Evolutionary conservation across 2,797 vertebrate genomes (phyloP).

Genomic region (Phylloscopus collybita): DNA sequence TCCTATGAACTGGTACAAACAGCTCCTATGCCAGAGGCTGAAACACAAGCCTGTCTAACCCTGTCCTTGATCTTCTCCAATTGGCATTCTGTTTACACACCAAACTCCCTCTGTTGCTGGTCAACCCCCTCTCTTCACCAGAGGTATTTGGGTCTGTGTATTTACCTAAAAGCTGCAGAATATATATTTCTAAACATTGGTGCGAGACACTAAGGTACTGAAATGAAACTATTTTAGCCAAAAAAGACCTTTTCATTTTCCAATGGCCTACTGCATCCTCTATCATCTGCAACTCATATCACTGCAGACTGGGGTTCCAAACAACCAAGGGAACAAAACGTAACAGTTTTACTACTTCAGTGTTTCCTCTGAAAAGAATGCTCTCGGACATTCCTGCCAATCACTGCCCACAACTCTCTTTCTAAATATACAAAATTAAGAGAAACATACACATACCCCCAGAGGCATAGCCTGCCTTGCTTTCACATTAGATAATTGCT

Average conservation of each 20-base stretch:
- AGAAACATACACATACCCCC: not conserved
- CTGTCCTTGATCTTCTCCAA: conserved; percentile 17
- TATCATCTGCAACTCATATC: not conserved
- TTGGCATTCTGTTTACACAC: conserved; percentile 3
- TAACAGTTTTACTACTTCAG: not conserved
- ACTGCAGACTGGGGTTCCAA: not conserved
- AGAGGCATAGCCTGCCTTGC: not conserved
- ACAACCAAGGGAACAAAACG: not conserved
- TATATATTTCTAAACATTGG: not conserved
- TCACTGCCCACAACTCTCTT: not conserved
- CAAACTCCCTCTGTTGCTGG: not conserved
- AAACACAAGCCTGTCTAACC: conserved; percentile 60
- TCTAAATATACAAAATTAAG: not conserved
- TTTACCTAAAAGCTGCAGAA: not conserved
- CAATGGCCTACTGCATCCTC: not conserved
- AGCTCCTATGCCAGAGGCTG: conserved; percentile 45
- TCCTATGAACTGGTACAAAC: conserved; percentile 49
- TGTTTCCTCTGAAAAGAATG: not conserved
- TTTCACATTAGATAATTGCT: not conserved
- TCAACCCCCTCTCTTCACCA: not conserved
- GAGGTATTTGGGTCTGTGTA: not conserved
- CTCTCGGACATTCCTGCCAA: not conserved
- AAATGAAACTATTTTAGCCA: not conserved
- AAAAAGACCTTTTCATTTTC: not conserved
- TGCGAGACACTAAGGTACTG: not conserved